Base-by-base conservation (phyloP, 2,888 invertebrate genomes). In the Sympetrum striolatum region DNA sequence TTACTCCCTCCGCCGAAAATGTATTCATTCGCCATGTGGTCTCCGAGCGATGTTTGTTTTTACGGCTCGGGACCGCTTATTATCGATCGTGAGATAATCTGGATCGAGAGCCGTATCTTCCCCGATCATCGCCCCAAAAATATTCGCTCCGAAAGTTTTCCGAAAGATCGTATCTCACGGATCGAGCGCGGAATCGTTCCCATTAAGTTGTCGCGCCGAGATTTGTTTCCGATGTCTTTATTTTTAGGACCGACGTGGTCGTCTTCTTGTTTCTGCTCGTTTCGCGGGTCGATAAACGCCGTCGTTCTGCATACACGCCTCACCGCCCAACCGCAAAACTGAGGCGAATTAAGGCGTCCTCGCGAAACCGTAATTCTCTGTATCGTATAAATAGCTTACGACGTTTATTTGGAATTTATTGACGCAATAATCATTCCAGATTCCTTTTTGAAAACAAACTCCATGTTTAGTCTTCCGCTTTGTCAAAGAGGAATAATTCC, bases 1-100 rank as follows among this genome's bases (percentile, higher is more conserved):
- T 86, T 31, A 60, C n/a, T 64, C 39, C 37, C 37, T 58, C 86
- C 86, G 35, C n/a, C 86, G 82, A 82, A 53, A 60, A 86, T 60
- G 37, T 86, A 64, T 86, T 31, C 86, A 10, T 60, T n/a, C n/a
- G 60, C 86, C 86, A 37, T 39, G 64, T 37, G 86, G 60, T n/a
- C 37, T 60, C 64, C 15, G 39, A 60, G 4, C 18, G 35, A 37
- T n/a, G 86, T 64, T 64, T 64, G 64, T n/a, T 64, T 86, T n/a
- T 73, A 73, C 25, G 73, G 25, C 73, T 73, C 73, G 25, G 14
- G 73, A 73, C 25, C 73, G 73, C 25, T 73, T 73, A 73, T 73
- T 73, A 73, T 73, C 31, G 73, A 73, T 73, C 73, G 31, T 1
- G 64, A 64, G 64, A 64, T 64, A 64, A 44, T 44, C 44, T 44